A percentile compares a stretch with the other conserved stretches of the same genome.
Evolutionary conservation across 2,888 invertebrate genomes (phyloP).

Genomic region (Eupeodes latifasciatus): DNA sequence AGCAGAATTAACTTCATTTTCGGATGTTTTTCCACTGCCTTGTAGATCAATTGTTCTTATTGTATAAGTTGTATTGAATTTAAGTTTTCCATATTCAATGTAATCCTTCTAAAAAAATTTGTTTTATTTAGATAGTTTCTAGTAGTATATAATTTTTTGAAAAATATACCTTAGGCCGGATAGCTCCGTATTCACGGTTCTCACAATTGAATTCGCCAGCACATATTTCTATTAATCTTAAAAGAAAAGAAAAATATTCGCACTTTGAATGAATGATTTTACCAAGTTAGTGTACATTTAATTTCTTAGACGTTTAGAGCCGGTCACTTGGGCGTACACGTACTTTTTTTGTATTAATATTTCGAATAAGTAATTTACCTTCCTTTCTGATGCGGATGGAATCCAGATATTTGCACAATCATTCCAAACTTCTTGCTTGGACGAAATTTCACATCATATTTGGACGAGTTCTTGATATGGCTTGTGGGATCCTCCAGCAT

Average conservation of each 20-base stretch:
- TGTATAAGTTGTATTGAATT: slow-evolving; percentile 82
- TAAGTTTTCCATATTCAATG: slow-evolving; percentile 82
- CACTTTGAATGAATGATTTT: too few relatives aligned
- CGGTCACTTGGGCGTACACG: too few relatives aligned
- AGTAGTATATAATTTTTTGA: slow-evolving; percentile 1
- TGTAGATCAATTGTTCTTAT: slow-evolving; percentile 78
- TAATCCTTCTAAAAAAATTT: slow-evolving; percentile 81
- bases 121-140: background rate
- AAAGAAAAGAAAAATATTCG: slow-evolving; percentile 59
- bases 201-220: slow-evolving; percentile 82
- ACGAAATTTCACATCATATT: slow-evolving; percentile 82
- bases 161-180: slow-evolving; percentile 81
- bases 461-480: slow-evolving; percentile 45
- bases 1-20: slow-evolving; percentile 54
- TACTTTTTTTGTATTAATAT: too few relatives aligned
- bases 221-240: slow-evolving; percentile 83
- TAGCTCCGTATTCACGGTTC: slow-evolving; percentile 82
- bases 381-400: slow-evolving; percentile 81
- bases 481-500: slow-evolving; percentile 73
- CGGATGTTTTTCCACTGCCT: slow-evolving; percentile 39
- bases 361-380: slow-evolving; percentile 78
- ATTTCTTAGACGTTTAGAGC: too few relatives aligned
- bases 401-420: slow-evolving; percentile 83
- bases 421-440: slow-evolving; percentile 83
- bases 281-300: too few relatives aligned